Conservation (phyloP, 2,113 vertebrate genomes). For the Anarhynchus alexandrinus region DNA sequence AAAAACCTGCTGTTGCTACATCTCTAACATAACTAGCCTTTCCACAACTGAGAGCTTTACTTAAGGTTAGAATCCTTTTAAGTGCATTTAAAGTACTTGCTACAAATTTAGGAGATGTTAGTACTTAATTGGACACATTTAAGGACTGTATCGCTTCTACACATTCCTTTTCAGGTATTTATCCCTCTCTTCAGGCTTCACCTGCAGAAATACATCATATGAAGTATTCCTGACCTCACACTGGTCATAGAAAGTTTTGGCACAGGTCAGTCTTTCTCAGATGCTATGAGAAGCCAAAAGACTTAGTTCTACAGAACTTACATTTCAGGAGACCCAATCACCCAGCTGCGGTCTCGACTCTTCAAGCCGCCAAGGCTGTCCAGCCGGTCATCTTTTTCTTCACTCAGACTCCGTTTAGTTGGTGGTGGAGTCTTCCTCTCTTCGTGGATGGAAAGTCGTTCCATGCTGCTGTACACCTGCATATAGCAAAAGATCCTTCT, state of each 20-base stretch:
- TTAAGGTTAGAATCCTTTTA: background rate
- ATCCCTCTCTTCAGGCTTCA: background rate
- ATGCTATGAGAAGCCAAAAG: background rate
- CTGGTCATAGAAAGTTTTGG: background rate
- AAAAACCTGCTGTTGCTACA: background rate
- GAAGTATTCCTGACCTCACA: background rate
- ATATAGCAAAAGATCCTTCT: background rate
- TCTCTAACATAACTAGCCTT: background rate
- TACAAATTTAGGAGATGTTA: background rate
- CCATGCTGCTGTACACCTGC: slow-evolving; percentile 98
- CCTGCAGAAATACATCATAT: background rate
- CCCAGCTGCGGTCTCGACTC: slow-evolving; percentile 88
- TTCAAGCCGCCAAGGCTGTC: slow-evolving; percentile 85
- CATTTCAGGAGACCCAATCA: slow-evolving; percentile 96
- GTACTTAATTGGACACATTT: background rate
- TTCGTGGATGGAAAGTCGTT: slow-evolving; percentile 90
- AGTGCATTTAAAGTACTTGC: background rate
- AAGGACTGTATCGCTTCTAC: background rate
- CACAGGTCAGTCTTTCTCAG: background rate
- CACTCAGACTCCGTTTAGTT: slow-evolving; percentile 93
- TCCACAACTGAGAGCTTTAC: background rate
- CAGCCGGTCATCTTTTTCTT: slow-evolving; percentile 87
- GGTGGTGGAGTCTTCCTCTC: slow-evolving; percentile 88
- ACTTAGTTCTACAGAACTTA: slow-evolving; percentile 54
- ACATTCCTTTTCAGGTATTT: background rate